Evolutionary conservation across 1,140 invertebrate species (phyloP).

Genomic region (Drosophila pseudoobscura): DNA sequence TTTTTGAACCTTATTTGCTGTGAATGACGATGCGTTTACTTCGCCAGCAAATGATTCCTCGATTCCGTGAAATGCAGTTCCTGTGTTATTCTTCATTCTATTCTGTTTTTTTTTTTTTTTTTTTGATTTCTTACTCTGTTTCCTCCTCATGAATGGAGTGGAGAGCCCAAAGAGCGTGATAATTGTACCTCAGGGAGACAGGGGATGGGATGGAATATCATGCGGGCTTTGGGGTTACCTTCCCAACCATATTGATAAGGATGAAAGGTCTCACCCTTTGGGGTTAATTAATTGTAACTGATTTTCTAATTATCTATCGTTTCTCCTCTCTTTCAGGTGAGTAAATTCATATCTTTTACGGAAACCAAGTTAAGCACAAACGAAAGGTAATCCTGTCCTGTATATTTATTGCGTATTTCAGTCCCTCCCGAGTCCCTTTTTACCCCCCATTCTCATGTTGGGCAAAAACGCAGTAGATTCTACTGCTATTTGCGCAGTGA

Average conservation of each 20-base stretch:
- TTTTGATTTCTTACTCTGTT: constrained; percentile 43
- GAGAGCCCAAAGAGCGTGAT: constrained; percentile 52
- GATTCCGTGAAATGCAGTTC: constrained; percentile 73
- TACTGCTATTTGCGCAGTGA: constrained; percentile 37
- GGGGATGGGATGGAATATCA: constrained; percentile 15
- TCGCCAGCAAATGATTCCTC: constrained; percentile 15
- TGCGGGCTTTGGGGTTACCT: constrained; percentile 36
- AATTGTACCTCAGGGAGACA: constrained; percentile 54
- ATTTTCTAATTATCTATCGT: constrained; percentile 26
- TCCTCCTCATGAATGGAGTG: constrained; percentile 40
- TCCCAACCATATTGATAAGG: constrained; percentile 23
- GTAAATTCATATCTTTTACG: constrained; percentile 15
- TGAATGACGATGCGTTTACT: constrained; percentile 62
- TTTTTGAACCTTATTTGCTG: constrained; percentile 53
- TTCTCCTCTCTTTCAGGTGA: constrained; percentile 59
- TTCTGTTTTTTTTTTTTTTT: constrained; percentile 42
- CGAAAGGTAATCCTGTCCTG: background rate
- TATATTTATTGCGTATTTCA: background rate
- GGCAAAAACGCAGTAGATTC: constrained; percentile 33
- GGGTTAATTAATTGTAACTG: constrained; percentile 12
- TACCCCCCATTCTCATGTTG: background rate
- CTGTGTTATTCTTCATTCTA: constrained; percentile 60
- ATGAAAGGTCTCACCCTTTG: constrained; percentile 24
- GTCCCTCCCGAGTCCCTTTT: background rate
- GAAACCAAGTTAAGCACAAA: background rate